Base-by-base conservation (phyloP, 2,113 vertebrate species). In the Perca fluviatilis region DNA sequence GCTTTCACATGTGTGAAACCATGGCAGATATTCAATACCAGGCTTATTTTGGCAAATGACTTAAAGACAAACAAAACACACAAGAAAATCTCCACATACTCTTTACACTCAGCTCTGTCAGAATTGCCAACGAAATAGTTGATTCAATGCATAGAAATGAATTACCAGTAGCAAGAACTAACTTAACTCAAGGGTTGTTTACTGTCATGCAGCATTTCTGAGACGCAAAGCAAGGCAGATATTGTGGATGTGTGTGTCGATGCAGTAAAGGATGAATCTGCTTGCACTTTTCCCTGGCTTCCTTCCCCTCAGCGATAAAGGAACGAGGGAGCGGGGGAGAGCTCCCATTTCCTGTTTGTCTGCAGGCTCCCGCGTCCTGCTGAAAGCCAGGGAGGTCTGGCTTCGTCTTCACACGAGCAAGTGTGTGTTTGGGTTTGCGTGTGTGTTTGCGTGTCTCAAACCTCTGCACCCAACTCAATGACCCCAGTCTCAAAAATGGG, bases 381-480 rank as follows among this genome's bases (percentile, higher is more conserved):
- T 72, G 77, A 83, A 73, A 13, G 64, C 83, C 91, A 77, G n/a
- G 0, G 85, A 82, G 21, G 46, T 63, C 77, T 66, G 83, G 83
- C 92, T 74, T 77, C 50, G 15, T 86, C 56, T 62, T 83, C 70
- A 89, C 87, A 89, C 91, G 81, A 65, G 84, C 9, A 18, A 15
- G 60, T 92, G 21, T 30, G 40, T 60, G 46, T 58, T 43, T 49
- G 36, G 58, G 43, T 69, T 27, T 70, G 23, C 51, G 61, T 73
- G 23, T 74, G 64, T 83, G 89, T 49, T 64, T 68, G 82, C 74
- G 68, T n/a, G 54, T 90, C 87, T 99, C 95, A 99, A 80, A 99
- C 98, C 96, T 99, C 98, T 73, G 98, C 98, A 67, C 98, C 98
- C 92, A 99, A 95, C 95, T 99, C 98, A 81, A 98, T 96, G 91